Conservation (phyloP, 2,888 invertebrate species). For the Atherix ibis region DNA sequence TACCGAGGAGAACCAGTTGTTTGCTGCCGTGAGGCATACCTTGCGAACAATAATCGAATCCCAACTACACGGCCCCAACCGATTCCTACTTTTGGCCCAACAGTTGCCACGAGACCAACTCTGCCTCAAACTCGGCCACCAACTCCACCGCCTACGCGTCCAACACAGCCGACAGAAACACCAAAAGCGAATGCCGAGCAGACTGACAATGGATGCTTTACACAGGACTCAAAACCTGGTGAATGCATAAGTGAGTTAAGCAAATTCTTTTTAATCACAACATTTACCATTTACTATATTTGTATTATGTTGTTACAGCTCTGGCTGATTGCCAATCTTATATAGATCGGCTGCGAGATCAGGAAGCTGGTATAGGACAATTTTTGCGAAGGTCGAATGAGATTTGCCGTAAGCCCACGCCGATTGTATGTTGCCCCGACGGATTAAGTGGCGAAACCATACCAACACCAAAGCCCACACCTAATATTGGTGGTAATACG, state of each 20-base stretch:
- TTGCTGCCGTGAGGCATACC: background rate
- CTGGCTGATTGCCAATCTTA: too few relatives aligned
- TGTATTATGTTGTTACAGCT: too few relatives aligned
- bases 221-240: background rate
- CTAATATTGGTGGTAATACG: too few relatives aligned
- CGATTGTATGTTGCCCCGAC: too few relatives aligned
- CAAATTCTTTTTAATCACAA: background rate
- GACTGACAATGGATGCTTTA: background rate
- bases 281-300: too few relatives aligned
- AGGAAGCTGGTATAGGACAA: too few relatives aligned
- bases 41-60: background rate
- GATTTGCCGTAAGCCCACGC: too few relatives aligned
- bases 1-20: slow-evolving; percentile 21
- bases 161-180: background rate
- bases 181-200: too few relatives aligned
- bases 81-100: too few relatives aligned
- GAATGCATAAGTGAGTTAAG: background rate
- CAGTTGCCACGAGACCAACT: background rate
- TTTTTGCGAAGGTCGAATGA: background rate
- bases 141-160: background rate
- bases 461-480: too few relatives aligned
- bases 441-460: too few relatives aligned
- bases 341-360: too few relatives aligned
- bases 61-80: background rate
- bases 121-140: background rate